Conservation (phyloP, 2,797 vertebrate species). For the Liparis tanakae region DNA sequence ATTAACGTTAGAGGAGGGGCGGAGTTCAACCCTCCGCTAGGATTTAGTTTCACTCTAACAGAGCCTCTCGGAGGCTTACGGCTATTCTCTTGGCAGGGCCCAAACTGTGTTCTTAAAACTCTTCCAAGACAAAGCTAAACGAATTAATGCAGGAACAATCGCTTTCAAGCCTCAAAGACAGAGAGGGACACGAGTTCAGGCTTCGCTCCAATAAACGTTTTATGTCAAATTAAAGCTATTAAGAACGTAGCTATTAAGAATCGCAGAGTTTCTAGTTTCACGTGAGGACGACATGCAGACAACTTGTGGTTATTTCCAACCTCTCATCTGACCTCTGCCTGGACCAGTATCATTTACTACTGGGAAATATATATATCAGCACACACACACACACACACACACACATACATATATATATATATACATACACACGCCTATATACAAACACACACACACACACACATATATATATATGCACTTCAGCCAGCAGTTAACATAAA, state of each 20-base stretch:
- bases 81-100: slow-evolving; percentile 65
- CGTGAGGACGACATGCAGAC: slow-evolving; percentile 14
- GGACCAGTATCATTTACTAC: slow-evolving; percentile 46
- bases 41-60: slow-evolving; percentile 76
- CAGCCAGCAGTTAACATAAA: background rate
- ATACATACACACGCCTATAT: too few species aligned
- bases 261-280: slow-evolving; percentile 25
- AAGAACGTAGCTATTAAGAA: slow-evolving; percentile 25
- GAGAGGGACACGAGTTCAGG: slow-evolving; percentile 43
- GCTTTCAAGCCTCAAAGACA: slow-evolving; percentile 61
- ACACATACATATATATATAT: too few species aligned
- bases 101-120: slow-evolving; percentile 66
- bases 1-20: slow-evolving; percentile 66
- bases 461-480: background rate
- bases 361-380: background rate
- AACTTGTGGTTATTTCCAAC: slow-evolving; percentile 50
- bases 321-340: slow-evolving; percentile 43
- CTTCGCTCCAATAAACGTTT: slow-evolving; percentile 56
- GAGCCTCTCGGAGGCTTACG: slow-evolving; percentile 74
- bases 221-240: slow-evolving; percentile 51
- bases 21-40: slow-evolving; percentile 65
- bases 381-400: too few species aligned
- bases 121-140: slow-evolving; percentile 71
- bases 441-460: too few species aligned
- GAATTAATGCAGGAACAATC: slow-evolving; percentile 70